Conservation (phyloP, 2,888 invertebrate species). For the Drosophila bunnanda region DNA sequence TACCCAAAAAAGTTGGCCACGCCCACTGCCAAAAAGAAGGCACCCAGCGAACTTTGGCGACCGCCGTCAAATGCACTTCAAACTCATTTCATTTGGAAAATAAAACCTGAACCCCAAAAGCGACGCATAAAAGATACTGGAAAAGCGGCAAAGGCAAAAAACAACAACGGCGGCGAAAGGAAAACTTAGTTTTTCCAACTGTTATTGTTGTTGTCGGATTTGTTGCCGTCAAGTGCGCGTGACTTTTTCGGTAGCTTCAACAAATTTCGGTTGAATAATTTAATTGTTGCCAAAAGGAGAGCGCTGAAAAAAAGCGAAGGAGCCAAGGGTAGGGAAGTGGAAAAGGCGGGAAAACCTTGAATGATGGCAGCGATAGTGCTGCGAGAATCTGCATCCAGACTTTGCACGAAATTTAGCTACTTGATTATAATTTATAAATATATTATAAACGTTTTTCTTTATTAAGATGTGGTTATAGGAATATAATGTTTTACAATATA, state of each 20-base stretch:
- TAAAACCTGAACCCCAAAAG: constrained; percentile 70
- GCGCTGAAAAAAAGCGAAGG: not conserved
- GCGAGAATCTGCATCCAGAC: not conserved
- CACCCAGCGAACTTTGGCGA: constrained; percentile 45
- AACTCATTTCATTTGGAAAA: constrained; percentile 82
- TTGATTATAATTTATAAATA: not conserved
- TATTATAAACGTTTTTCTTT: not conserved
- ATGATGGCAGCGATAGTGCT: constrained; percentile 14
- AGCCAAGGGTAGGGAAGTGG: not conserved
- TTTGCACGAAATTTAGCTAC: not conserved
- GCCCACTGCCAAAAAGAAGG: constrained; percentile 58
- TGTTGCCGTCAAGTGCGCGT: constrained; percentile 78
- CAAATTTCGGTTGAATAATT: constrained; percentile 82
- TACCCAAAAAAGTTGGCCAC: constrained; percentile 43
- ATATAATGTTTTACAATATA: not conserved
- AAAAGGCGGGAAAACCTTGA: constrained; percentile 30
- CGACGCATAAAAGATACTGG: constrained; percentile 68
- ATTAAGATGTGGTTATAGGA: not conserved
- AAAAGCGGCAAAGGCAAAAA: constrained; percentile 47
- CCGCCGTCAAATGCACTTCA: constrained; percentile 76
- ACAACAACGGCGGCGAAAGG: constrained; percentile 52
- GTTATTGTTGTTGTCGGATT: constrained; percentile 21
- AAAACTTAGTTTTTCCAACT: constrained; percentile 58
- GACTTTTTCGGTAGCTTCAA: constrained; percentile 79
- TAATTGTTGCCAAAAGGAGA: constrained; percentile 72